Percentiles rank a stretch among this genome's conserved stretches.
Evolutionary conservation across 2,113 vertebrate genomes (phyloP).

Genomic region (Pontoporia blainvillei): DNA sequence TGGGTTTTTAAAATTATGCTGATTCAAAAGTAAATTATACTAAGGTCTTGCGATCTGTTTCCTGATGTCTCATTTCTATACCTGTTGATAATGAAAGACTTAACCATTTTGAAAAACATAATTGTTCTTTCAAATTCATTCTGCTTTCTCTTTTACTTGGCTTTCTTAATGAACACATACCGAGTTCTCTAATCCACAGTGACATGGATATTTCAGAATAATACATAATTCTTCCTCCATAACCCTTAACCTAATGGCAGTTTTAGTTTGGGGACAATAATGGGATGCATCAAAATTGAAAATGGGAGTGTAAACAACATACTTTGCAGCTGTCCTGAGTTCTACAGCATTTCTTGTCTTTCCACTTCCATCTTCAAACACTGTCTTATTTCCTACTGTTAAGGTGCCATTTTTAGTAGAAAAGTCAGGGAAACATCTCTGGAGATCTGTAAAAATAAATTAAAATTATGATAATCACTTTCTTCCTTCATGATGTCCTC

Average conservation of each 20-base stretch:
- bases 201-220: background rate
- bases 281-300: background rate
- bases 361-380: conserved; percentile 88
- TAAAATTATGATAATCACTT: background rate
- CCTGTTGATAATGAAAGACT: background rate
- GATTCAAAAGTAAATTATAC: background rate
- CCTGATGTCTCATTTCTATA: background rate
- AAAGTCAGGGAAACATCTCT: conserved; percentile 96
- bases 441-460: conserved; percentile 86
- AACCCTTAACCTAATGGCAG: background rate
- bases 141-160: background rate
- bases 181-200: background rate
- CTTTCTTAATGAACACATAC: background rate
- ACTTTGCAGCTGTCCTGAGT: conserved; percentile 91
- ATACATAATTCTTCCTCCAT: background rate
- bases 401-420: conserved; percentile 88
- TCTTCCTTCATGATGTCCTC: background rate
- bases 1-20: background rate
- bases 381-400: conserved; percentile 87
- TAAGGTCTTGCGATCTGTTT: background rate
- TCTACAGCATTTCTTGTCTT: conserved; percentile 86
- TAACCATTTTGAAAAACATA: background rate
- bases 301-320: conserved; percentile 73
- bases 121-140: background rate
- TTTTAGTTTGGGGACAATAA: background rate